Evolutionary conservation across 2,797 vertebrate species (phyloP), one percentile per base, ranked within the genome.

Genomic region (Artibeus lituratus): DNA sequence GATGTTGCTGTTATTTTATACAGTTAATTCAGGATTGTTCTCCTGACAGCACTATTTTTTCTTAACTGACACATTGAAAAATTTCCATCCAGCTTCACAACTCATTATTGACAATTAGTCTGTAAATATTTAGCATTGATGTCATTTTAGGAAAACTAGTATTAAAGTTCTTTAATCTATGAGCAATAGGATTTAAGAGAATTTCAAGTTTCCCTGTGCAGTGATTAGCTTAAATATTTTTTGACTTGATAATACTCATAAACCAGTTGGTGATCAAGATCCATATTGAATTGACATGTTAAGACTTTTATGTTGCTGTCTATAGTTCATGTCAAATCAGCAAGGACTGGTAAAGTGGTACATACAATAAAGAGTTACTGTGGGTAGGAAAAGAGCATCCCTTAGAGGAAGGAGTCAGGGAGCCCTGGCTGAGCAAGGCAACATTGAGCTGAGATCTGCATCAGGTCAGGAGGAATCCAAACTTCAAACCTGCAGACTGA

Each of bases 351-450:
- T 39, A 82, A 82, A 29, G 10, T 39, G 47, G 5, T 21, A 3
- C 4, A 19, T 24, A 24, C 7, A 32, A 44, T 19, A 39, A 87
- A 87, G 26, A 47, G 16, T 37, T 57, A 32, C 18, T 21, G 5
- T 0, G n/a, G 16, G 16, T 24, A 72, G 3, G n/a, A 19, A 2
- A 51, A 82, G 55, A 32, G 12, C 10, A 3, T 0, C 3, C 2
- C 9, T 9, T 87, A n/a, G 9, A 39, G 11, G 15, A 7, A 53
- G 19, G 15, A 2, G 1, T 21, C 12, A 39, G 21, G 10, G 37
- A 47, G 26, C 12, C 15, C 5, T 14, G 1, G 9, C 1, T 70
- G 26, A 70, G 39, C 9, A 82, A 37, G 18, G 3, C 18, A 35
- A 19, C 4, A 8, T 18, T 9, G 22, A 39, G 7, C 22, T 57